Percentiles rank a stretch among this genome's conserved stretches.
Evolutionary conservation across 2,888 invertebrate genomes (phyloP).

Genomic region (Itoplectis maculator): DNA sequence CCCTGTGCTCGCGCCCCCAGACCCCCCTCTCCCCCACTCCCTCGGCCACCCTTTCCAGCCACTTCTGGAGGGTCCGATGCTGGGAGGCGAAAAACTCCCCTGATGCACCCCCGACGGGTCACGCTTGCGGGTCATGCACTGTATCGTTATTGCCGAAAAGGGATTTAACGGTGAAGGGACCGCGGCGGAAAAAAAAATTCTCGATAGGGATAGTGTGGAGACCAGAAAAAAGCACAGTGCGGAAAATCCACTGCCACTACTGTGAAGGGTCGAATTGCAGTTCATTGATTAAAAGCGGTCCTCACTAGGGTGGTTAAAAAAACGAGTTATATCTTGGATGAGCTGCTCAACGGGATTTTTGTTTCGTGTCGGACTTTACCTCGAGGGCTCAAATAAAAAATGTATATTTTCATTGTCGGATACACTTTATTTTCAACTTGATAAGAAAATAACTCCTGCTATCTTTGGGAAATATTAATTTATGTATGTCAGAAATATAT

Average conservation of each 20-base stretch:
- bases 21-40: too few relatives aligned
- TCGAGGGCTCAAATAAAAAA: too few relatives aligned
- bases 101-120: conserved; percentile 57
- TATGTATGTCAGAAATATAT: too few relatives aligned
- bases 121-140: conserved; percentile 75
- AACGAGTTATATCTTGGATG: conserved; percentile 5
- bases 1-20: too few relatives aligned
- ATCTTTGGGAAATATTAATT: too few relatives aligned
- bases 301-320: conserved; percentile 8
- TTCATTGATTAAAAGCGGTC: conserved; percentile 50
- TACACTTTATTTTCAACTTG: too few relatives aligned
- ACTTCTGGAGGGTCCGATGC: conserved; percentile 34
- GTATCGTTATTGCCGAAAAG: conserved; percentile 75
- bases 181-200: conserved; percentile 58
- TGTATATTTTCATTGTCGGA: too few relatives aligned
- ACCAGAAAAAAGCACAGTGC: conserved; percentile 26
- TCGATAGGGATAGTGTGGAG: conserved; percentile 65
- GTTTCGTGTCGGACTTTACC: too few relatives aligned
- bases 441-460: too few relatives aligned
- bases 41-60: conserved; percentile 14
- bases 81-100: conserved; percentile 20
- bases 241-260: conserved; percentile 42
- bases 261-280: conserved; percentile 42
- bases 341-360: too few relatives aligned
- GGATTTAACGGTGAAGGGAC: conserved; percentile 58